Evolutionary conservation across 2,888 invertebrate species (phyloP).

Genomic region (Mimas tiliae): DNA sequence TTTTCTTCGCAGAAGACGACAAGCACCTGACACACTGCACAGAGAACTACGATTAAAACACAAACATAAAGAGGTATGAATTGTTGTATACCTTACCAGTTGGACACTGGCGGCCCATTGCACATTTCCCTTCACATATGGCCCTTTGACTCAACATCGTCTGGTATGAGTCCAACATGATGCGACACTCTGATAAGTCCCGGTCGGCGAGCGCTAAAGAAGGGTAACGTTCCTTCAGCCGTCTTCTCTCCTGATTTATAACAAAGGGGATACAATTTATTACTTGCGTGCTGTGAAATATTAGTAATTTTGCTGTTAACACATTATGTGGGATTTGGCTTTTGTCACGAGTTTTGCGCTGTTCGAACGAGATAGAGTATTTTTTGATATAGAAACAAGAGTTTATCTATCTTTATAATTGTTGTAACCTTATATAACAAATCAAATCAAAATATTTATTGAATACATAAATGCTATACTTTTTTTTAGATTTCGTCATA

Average conservation of each 20-base stretch:
- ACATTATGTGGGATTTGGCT: not conserved
- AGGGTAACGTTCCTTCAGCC: conserved; percentile 93
- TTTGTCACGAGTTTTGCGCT: not conserved
- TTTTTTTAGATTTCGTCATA: too few relatives aligned
- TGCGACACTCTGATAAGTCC: conserved; percentile 90
- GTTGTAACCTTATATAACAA: too few relatives aligned
- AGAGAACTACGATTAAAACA: conserved; percentile 8
- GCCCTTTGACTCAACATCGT: conserved; percentile 90
- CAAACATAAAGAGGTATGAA: conserved; percentile 6
- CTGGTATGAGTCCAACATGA: conserved; percentile 93
- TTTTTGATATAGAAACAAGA: not conserved
- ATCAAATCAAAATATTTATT: too few relatives aligned
- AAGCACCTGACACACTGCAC: conserved; percentile 12
- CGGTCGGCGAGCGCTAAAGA: conserved; percentile 89
- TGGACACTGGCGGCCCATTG: conserved; percentile 93
- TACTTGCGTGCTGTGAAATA: not conserved
- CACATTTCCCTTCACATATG: conserved; percentile 94
- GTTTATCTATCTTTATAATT: not conserved
- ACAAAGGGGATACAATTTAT: conserved; percentile 19
- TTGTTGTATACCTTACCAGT: conserved; percentile 84
- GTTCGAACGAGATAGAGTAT: not conserved
- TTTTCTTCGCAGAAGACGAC: not conserved
- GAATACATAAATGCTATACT: too few relatives aligned
- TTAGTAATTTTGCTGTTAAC: not conserved
- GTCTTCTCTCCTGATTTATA: conserved; percentile 88